These are phyloP conservation scores for Mormoops blainvillei DNA, from an alignment of 2,113 vertebrate genomes.

Conservation along the genomic window DNA sequence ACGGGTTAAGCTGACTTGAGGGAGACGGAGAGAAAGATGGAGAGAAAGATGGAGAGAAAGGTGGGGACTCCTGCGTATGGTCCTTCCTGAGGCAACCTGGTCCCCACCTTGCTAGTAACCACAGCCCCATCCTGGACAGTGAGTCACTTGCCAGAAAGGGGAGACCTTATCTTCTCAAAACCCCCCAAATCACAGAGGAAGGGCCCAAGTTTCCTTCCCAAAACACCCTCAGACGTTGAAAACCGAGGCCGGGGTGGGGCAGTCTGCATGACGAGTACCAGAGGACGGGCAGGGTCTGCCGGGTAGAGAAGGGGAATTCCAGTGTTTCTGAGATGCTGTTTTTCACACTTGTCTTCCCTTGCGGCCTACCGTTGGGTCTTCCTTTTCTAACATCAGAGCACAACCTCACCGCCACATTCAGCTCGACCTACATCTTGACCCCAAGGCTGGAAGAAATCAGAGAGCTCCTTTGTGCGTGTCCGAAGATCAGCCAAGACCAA, in stretches of 20 bases:
- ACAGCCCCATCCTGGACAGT: slow-evolving; percentile 11
- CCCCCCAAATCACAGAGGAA: slow-evolving; percentile 69
- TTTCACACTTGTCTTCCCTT: neutral
- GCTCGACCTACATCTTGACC: neutral
- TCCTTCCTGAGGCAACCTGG: neutral
- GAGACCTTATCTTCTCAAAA: slow-evolving; percentile 69
- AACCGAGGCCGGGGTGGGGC: slow-evolving; percentile 39
- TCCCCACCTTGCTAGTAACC: neutral
- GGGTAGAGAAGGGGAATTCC: neutral
- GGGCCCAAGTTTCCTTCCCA: slow-evolving; percentile 68
- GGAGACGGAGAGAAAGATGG: neutral
- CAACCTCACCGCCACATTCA: neutral
- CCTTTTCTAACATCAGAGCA: neutral
- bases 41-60: too few relatives aligned
- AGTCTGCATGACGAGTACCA: neutral
- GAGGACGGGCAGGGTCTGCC: neutral
- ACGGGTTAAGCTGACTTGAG: neutral
- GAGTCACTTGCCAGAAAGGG: slow-evolving; percentile 68
- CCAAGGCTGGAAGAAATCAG: neutral
- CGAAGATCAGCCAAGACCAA: neutral
- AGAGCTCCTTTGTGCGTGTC: neutral
- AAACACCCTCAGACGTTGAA: slow-evolving; percentile 68
- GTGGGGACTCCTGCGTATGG: fast-evolving
- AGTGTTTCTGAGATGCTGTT: neutral
- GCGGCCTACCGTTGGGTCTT: neutral